Evolutionary conservation across 2,797 vertebrate species (phyloP).

Genomic region (Megalops cyprinoides): DNA sequence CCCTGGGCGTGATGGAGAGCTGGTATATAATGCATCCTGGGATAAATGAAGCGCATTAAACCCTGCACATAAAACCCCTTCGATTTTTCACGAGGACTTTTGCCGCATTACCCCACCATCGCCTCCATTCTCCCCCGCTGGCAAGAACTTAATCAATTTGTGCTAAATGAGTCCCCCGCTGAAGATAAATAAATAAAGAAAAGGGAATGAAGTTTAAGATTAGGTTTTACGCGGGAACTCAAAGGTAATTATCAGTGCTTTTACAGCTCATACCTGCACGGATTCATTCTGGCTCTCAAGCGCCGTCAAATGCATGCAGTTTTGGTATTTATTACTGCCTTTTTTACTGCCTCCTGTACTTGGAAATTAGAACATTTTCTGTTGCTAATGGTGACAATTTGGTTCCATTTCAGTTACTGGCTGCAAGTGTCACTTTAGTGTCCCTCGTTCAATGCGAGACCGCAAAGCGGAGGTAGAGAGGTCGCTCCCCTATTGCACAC

Average conservation of each 20-base stretch:
- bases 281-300: background rate
- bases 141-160: slow-evolving; percentile 15
- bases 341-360: background rate
- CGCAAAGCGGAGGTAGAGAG: background rate
- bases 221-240: background rate
- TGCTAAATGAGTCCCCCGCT: slow-evolving; percentile 26
- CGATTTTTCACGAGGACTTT: slow-evolving; percentile 12
- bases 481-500: background rate
- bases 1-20: background rate
- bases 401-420: background rate
- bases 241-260: slow-evolving; percentile 8
- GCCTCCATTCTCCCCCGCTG: background rate
- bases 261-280: background rate
- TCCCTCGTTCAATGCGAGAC: background rate
- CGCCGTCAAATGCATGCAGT: background rate
- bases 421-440: background rate
- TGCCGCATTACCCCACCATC: background rate
- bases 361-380: background rate
- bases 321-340: background rate
- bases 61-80: background rate
- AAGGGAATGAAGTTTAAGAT: background rate
- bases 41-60: slow-evolving; percentile 17
- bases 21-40: background rate
- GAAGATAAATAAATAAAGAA: slow-evolving; percentile 24
- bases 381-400: background rate